phyloP scores from a whole-genome alignment of 2,888 invertebrate genomes.

The Cancer borealis region DNA sequence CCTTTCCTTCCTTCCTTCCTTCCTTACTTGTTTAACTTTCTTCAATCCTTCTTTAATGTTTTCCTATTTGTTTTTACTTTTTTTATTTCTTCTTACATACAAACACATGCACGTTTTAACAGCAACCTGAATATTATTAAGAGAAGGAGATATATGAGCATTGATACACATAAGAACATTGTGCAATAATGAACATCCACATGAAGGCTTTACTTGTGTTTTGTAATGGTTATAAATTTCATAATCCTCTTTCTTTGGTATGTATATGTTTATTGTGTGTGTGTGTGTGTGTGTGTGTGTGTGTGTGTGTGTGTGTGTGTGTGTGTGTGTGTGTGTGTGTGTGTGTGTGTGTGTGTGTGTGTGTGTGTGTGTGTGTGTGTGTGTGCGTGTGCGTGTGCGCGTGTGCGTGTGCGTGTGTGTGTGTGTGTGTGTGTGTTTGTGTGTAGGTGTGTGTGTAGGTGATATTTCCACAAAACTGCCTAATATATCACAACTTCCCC shows the following conservation, averaged over 20 bases:
- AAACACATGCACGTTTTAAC: neutral
- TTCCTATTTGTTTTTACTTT: neutral
- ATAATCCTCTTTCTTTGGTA: no score
- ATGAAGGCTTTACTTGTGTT: neutral
- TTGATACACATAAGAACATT: neutral
- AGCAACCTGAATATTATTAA: neutral
- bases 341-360: conserved; percentile 31
- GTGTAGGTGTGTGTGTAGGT: no score
- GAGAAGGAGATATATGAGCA: no score
- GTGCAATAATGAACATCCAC: neutral
- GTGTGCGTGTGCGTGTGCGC: conserved; percentile 36
- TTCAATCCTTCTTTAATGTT: neutral
- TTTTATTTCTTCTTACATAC: neutral
- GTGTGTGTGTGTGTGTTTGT: no score
- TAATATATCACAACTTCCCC: neutral
- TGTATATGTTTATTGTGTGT: no score
- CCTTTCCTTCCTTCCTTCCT: neutral
- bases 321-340: neutral
- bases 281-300: no score
- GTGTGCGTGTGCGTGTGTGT: conserved; percentile 4
- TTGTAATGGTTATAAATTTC: no score
- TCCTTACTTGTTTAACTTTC: neutral
- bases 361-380: conserved; percentile 43
- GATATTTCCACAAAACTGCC: neutral
- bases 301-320: no score